Evolutionary conservation across 2,888 invertebrate species (phyloP), one percentile per base, ranked within the genome.

Genomic region (Chaetogeoica ovagalla): DNA sequence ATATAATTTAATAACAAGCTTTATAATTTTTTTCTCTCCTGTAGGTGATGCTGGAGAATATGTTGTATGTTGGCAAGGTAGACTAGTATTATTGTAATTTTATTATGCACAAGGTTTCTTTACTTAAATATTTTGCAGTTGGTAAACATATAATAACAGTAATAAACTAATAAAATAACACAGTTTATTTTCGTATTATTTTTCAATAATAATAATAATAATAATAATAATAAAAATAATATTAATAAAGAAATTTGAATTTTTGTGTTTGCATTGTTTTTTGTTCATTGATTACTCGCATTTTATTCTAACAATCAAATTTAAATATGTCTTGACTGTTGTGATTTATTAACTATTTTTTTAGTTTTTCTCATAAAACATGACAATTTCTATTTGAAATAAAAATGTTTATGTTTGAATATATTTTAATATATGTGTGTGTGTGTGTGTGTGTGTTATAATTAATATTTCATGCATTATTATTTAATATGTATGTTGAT

Each of bases 11-110:
- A 69, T 81, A 66, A 75, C 75, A 81, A 77, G 74, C 79, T 81
- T 81, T 76, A 73, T 79, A 69, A 63, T 83, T 82, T 82, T n/a
- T 81, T 75, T 79, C n/a, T 82, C 73, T 79, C 87, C 89, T 89
- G 89, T 89, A 91, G 91, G 91, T 90, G 91, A 91, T 89, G 91
- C 91, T 89, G 91, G 91, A 89, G 91, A 91, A 87, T 91, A 91
- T 90, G 75, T 79, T 79, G 91, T 91, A 89, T 90, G 90, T 89
- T 91, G 91, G 91, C 91, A 91, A 91, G 91, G 91, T 91, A 91
- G 90, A 87, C 86, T 89, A 89, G 81, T 77, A 74, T 82, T 83
- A 82, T 77, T 81, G 75, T 72, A 65, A 60, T 70, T 81, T 75
- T 81, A 69, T 17, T 81, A 39, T 55, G 77, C 62, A 69, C 77